Conservation (phyloP, 2,888 invertebrate species). For the Xylota sylvarum region DNA sequence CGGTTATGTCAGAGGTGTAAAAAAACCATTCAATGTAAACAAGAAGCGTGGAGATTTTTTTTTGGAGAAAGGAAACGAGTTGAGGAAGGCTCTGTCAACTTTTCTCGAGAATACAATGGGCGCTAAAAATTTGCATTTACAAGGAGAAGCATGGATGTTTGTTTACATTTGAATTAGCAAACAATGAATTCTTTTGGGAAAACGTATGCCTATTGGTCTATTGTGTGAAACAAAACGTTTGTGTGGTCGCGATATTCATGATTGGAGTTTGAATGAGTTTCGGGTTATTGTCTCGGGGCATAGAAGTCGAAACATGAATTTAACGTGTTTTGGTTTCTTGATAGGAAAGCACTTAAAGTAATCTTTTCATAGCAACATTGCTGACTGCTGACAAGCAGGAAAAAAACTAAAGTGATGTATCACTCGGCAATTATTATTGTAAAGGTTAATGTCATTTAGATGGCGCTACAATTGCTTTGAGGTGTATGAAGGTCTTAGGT, state of each 20-base stretch:
- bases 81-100: conserved; percentile 48
- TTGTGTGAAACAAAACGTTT: conserved; percentile 12
- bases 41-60: neutral
- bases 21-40: conserved; percentile 28
- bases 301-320: neutral
- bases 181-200: conserved; percentile 31
- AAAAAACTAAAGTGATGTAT: neutral
- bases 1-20: conserved; percentile 62
- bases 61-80: conserved; percentile 57
- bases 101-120: conserved; percentile 36
- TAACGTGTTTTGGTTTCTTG: neutral
- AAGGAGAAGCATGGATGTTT: conserved; percentile 11
- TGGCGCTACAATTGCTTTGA: neutral
- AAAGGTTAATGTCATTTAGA: neutral
- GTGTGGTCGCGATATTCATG: conserved; percentile 17
- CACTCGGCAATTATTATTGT: neutral
- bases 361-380: neutral
- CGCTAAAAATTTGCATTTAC: neutral
- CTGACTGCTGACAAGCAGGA: neutral
- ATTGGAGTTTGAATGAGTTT: conserved; percentile 35
- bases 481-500: too few species aligned
- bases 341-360: neutral
- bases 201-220: conserved; percentile 18
- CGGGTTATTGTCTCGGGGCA: neutral
- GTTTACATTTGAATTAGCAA: conserved; percentile 28